These are phyloP conservation scores for Elysia crispata DNA, from an alignment of 2,888 invertebrate species.

Conservation along the genomic window DNA sequence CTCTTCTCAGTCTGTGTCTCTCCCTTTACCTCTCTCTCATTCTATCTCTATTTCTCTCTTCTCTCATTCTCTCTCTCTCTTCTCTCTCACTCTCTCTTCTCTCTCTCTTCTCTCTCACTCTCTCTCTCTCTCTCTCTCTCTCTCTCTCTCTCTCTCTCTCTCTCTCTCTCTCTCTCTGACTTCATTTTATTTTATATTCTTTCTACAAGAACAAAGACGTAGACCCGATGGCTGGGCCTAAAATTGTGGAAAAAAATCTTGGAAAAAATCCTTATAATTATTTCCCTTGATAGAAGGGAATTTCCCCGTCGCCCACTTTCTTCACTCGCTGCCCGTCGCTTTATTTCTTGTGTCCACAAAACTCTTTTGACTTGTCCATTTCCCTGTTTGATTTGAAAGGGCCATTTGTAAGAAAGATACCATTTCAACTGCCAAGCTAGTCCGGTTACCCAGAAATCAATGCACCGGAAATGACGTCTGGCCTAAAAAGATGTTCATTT, in stretches of 20 bases:
- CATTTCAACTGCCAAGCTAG: too few species aligned
- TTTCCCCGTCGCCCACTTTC: not conserved
- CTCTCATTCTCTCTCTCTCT: not conserved
- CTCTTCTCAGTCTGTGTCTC: too few species aligned
- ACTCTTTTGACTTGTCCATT: not conserved
- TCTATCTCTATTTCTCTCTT: too few species aligned
- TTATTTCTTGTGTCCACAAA: too few species aligned
- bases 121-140: not conserved
- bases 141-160: not conserved
- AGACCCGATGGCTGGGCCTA: too few species aligned
- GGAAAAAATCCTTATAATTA: too few species aligned
- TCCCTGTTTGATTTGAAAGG: not conserved
- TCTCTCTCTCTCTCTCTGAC: conserved; percentile 5
- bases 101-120: conserved; percentile 12
- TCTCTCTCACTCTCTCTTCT: conserved; percentile 27
- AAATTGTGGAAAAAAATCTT: too few species aligned
- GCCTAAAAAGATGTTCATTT: conserved; percentile 39
- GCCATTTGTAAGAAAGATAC: too few species aligned
- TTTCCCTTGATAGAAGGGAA: not conserved
- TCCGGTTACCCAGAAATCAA: conserved; percentile 25
- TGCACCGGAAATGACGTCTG: conserved; percentile 36
- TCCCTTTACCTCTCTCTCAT: too few species aligned
- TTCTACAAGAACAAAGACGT: too few species aligned
- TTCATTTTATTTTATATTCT: not conserved
- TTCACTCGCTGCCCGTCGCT: not conserved